Percentiles rank a stretch among this genome's conserved stretches.
These are phyloP conservation scores for Lochmaea capreae DNA, from an alignment of 2,888 invertebrate species.

Conservation along the genomic window DNA sequence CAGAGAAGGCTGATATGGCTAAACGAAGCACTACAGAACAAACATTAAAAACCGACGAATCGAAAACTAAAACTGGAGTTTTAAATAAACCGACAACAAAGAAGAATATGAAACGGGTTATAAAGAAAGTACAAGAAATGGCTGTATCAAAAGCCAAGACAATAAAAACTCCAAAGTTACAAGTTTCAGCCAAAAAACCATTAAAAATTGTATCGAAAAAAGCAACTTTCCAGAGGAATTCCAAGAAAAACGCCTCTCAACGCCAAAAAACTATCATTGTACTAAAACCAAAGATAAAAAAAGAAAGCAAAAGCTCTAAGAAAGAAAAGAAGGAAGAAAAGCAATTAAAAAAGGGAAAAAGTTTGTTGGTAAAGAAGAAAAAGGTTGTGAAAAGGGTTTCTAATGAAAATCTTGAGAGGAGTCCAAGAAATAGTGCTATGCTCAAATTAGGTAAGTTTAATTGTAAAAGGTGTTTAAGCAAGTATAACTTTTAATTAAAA, in stretches of 20 bases:
- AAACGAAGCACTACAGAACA: conserved; percentile 64
- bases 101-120: conserved; percentile 59
- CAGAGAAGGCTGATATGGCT: conserved; percentile 50
- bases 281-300: conserved; percentile 27
- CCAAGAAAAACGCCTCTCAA: conserved; percentile 41
- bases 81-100: conserved; percentile 63
- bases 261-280: conserved; percentile 29
- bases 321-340: conserved; percentile 2
- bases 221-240: conserved; percentile 43
- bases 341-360: conserved; percentile 4
- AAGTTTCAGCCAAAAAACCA: conserved; percentile 24
- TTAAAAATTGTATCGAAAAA: conserved; percentile 39
- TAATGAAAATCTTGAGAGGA: neutral
- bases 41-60: conserved; percentile 64
- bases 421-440: conserved; percentile 1
- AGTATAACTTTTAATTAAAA: neutral
- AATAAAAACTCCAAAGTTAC: conserved; percentile 15
- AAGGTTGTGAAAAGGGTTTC: conserved; percentile 13
- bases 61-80: conserved; percentile 63
- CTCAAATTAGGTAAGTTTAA: conserved; percentile 8
- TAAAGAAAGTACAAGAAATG: conserved; percentile 31
- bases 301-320: neutral
- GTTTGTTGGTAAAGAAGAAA: conserved; percentile 9
- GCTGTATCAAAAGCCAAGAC: conserved; percentile 15
- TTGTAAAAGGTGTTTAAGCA: too few relatives aligned